These are phyloP conservation scores for Linurgus olivaceus DNA, from an alignment of 2,797 vertebrate species.

Conservation along the genomic window DNA sequence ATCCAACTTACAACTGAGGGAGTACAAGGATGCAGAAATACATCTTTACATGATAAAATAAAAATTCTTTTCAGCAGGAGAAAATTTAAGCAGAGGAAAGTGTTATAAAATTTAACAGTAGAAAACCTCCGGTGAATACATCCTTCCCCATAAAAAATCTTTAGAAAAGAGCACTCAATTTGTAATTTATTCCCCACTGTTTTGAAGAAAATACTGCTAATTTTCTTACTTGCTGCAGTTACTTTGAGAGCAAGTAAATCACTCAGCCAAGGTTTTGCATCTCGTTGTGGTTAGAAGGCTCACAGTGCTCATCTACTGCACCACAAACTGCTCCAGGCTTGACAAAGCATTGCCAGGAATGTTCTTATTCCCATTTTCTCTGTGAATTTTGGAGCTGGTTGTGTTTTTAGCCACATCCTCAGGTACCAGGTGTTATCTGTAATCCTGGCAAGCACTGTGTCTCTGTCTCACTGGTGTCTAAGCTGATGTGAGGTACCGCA, in stretches of 20 bases:
- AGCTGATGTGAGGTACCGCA: fast-evolving
- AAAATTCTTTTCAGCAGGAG: background rate
- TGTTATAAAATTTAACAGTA: background rate
- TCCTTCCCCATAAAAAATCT: background rate
- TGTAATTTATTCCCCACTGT: background rate
- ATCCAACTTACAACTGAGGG: background rate
- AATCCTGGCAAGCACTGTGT: background rate
- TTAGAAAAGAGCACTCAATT: background rate
- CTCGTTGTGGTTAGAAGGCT: background rate
- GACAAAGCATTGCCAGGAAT: background rate
- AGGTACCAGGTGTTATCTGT: background rate
- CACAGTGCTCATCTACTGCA: background rate
- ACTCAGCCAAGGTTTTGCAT: background rate
- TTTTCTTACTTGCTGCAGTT: background rate
- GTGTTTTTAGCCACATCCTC: background rate
- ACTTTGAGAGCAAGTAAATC: background rate
- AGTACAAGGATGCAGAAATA: background rate
- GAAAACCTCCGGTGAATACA: background rate
- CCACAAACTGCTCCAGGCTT: background rate
- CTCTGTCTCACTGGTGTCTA: background rate
- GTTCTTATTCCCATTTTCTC: background rate
- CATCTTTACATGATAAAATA: background rate
- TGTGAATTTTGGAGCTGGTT: background rate
- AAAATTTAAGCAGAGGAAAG: background rate
- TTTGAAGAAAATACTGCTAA: background rate